Conservation (phyloP, 2,888 invertebrate genomes). For the Linnaemya tessellans region DNA sequence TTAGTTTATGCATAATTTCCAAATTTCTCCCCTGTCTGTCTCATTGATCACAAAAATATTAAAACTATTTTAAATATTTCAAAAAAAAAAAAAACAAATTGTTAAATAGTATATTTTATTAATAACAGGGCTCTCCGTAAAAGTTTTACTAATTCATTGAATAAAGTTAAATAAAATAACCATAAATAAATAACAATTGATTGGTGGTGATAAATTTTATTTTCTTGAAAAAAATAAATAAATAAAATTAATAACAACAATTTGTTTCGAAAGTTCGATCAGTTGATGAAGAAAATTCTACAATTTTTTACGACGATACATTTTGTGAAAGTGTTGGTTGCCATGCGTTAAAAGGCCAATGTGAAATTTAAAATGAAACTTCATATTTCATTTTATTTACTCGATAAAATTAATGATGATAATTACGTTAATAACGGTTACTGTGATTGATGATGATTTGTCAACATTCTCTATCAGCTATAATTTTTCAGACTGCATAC, state of each 20-base stretch:
- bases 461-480: conserved; percentile 48
- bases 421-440: conserved; percentile 40
- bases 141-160: not conserved
- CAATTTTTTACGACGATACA: not conserved
- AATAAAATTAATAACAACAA: not conserved
- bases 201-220: conserved; percentile 24
- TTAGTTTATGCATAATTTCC: not conserved
- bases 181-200: conserved; percentile 35
- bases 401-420: conserved; percentile 11
- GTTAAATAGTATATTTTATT: not conserved
- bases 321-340: conserved; percentile 62
- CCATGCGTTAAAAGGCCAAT: not conserved
- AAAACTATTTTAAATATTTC: not conserved
- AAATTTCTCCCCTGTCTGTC: not conserved
- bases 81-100: not conserved
- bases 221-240: conserved; percentile 20
- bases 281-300: conserved; percentile 1
- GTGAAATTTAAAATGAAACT: not conserved
- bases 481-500: conserved; percentile 39
- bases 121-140: not conserved
- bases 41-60: not conserved
- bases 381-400: conserved; percentile 26
- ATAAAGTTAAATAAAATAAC: not conserved
- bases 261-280: conserved; percentile 42
- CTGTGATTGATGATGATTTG: conserved; percentile 37